A percentile compares a stretch with the other conserved stretches of the same genome.
Evolutionary conservation across 1,140 invertebrate species (phyloP).

Genomic region (Teleogryllus occipitalis): DNA sequence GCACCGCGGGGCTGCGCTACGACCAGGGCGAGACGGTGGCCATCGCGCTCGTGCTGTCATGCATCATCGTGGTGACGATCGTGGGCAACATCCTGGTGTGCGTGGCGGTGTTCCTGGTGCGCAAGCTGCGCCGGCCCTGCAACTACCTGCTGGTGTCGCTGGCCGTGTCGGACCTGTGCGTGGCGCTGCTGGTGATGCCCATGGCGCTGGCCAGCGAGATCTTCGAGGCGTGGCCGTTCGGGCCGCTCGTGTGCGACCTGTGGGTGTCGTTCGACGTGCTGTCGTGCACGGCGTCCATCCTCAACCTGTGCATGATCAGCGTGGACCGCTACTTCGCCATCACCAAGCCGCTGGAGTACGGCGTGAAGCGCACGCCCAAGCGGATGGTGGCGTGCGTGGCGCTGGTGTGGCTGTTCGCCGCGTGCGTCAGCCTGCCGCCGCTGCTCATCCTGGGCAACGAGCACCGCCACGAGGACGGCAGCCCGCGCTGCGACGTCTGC

Average conservation of each 20-base stretch:
- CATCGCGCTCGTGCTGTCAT: constrained; percentile 59
- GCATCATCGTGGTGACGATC: constrained; percentile 70
- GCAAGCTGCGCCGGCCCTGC: constrained; percentile 71
- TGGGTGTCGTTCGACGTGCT: constrained; percentile 78
- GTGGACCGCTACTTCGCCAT: constrained; percentile 83
- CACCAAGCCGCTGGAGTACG: constrained; percentile 82
- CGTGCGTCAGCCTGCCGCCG: constrained; percentile 80
- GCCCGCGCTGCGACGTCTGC: constrained; percentile 67
- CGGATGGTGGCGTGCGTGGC: constrained; percentile 77
- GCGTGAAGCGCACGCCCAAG: constrained; percentile 73
- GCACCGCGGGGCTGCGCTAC: constrained; percentile 29
- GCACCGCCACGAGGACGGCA: constrained; percentile 48
- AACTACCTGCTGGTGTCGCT: constrained; percentile 86
- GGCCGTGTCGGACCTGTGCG: constrained; percentile 79
- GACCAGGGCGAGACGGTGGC: constrained; percentile 51
- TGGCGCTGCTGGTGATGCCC: constrained; percentile 75
- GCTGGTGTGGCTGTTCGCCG: constrained; percentile 82
- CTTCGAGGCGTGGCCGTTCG: constrained; percentile 75
- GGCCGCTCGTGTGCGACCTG: constrained; percentile 72
- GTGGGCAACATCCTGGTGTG: constrained; percentile 85
- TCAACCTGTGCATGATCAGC: constrained; percentile 88
- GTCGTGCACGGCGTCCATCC: constrained; percentile 78
- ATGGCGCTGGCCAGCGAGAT: constrained; percentile 76
- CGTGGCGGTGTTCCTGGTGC: constrained; percentile 77
- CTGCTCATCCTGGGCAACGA: constrained; percentile 82